These are phyloP conservation scores for Helicoverpa armigera DNA, from an alignment of 1,140 invertebrate genomes.

Conservation along the genomic window DNA sequence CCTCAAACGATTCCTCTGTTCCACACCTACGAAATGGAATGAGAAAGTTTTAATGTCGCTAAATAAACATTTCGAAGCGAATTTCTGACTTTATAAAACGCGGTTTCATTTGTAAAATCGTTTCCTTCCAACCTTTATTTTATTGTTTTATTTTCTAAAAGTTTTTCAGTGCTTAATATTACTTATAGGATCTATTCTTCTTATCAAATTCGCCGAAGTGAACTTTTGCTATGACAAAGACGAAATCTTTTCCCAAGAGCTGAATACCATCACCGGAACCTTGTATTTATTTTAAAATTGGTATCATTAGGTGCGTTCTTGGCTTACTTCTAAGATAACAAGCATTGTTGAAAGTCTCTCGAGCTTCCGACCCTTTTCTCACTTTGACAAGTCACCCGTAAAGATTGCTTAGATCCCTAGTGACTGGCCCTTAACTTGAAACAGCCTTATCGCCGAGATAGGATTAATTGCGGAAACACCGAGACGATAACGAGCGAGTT, in stretches of 20 bases:
- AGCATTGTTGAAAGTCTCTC: constrained; percentile 86
- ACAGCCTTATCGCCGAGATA: constrained; percentile 82
- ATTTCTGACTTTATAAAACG: constrained; percentile 30
- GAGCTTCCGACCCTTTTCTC: constrained; percentile 83
- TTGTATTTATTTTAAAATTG: constrained; percentile 78
- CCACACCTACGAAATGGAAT: constrained; percentile 33
- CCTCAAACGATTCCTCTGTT: constrained; percentile 40
- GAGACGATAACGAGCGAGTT: constrained; percentile 75
- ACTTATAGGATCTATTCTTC: not conserved
- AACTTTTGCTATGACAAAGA: constrained; percentile 31
- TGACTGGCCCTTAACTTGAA: constrained; percentile 83
- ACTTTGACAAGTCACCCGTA: constrained; percentile 85
- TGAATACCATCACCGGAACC: constrained; percentile 38
- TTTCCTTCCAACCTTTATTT: constrained; percentile 14
- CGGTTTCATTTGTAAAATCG: constrained; percentile 25
- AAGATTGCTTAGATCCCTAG: constrained; percentile 85
- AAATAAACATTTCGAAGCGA: constrained; percentile 32
- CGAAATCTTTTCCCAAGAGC: constrained; percentile 46
- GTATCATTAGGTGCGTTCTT: constrained; percentile 82
- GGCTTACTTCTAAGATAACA: constrained; percentile 83
- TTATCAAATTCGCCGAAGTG: constrained; percentile 22
- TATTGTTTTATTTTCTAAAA: constrained; percentile 9
- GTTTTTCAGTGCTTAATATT: constrained; percentile 1
- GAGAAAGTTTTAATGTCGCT: constrained; percentile 42
- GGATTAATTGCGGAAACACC: constrained; percentile 85